These are phyloP conservation scores for Pelobates fuscus DNA, from an alignment of 2,113 vertebrate genomes.

Conservation along the genomic window DNA sequence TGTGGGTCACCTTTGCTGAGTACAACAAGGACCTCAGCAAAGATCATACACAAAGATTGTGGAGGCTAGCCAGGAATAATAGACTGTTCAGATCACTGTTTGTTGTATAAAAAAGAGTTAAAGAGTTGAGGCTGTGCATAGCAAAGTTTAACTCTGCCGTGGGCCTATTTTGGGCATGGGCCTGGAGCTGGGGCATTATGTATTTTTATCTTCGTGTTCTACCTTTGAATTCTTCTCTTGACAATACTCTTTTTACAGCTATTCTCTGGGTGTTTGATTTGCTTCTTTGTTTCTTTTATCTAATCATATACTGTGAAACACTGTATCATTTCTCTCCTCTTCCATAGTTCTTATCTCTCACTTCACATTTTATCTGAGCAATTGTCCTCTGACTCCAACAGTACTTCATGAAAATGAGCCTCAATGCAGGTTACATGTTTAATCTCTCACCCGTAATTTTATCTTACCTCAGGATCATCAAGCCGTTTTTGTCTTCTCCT, in stretches of 20 bases:
- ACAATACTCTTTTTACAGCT: background rate
- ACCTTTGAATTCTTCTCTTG: background rate
- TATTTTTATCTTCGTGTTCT: background rate
- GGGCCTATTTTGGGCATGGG: too few relatives aligned
- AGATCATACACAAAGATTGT: too few relatives aligned
- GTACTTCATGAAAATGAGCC: conserved; percentile 12
- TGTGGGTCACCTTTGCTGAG: too few relatives aligned
- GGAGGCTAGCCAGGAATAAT: too few relatives aligned
- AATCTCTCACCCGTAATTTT: background rate
- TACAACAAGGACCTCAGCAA: too few relatives aligned
- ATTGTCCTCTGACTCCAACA: conserved; percentile 5
- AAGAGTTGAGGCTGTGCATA: too few relatives aligned
- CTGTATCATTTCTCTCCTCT: background rate
- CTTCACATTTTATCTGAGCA: conserved; percentile 4
- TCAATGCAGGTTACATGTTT: background rate
- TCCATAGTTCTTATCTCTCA: background rate
- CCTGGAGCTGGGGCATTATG: too few relatives aligned
- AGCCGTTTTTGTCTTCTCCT: background rate
- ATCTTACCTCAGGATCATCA: background rate
- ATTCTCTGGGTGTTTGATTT: background rate
- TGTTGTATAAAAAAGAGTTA: too few relatives aligned
- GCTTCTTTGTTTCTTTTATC: conserved; percentile 5
- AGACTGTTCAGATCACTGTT: too few relatives aligned
- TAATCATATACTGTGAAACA: background rate
- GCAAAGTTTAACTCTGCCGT: too few relatives aligned